Evolutionary conservation across 2,888 invertebrate species (phyloP), one percentile per base, ranked within the genome.

Genomic region (Oeneis ivallda): DNA sequence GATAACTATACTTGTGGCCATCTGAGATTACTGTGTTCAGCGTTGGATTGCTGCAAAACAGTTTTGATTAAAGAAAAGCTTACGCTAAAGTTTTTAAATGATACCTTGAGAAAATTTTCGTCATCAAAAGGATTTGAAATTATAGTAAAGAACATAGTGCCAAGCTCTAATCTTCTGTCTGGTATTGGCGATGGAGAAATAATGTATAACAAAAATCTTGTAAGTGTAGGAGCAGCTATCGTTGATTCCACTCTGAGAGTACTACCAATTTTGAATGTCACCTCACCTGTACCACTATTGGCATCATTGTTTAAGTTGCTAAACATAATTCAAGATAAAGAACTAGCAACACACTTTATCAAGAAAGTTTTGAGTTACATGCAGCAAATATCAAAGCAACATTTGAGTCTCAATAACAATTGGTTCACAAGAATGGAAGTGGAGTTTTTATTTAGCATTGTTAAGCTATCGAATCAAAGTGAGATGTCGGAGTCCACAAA

Each of bases 371-470:
- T 72, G 64, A 75, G 73, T n/a, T 94, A 94, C 77, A 77, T 93
- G 26, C 79, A 76, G 62, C 80, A 79, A 61, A 69, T 94, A 15
- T 83, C 85, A 7, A 80, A 77, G 19, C 80, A 71, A 64, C 65
- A 72, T 19, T 87, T 86, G 63, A 86, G 84, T 74, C 81, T 94
- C n/a, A 87, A 86, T 65, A 87, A 87, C 53, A 93, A 93, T 76
- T 94, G 94, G 94, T 94, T 94, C 76, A 93, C 94, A 0, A 93
- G 94, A 85, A 89, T 93, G 73, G 95, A 95, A 84, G 89, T 92
- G 9, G 89, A 92, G 66, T 83, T 95, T 10, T 76, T 94, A 8
- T 89, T 92, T 74, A 92, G 89, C 75, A 80, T 92, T 64, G 77
- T 94, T 37, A 93, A 89, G 77, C 77, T 92, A 45, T 86, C 86